Percentiles rank a stretch among this genome's conserved stretches.
Evolutionary conservation across 2,113 vertebrate species (phyloP).

Genomic region (Suncus etruscus): DNA sequence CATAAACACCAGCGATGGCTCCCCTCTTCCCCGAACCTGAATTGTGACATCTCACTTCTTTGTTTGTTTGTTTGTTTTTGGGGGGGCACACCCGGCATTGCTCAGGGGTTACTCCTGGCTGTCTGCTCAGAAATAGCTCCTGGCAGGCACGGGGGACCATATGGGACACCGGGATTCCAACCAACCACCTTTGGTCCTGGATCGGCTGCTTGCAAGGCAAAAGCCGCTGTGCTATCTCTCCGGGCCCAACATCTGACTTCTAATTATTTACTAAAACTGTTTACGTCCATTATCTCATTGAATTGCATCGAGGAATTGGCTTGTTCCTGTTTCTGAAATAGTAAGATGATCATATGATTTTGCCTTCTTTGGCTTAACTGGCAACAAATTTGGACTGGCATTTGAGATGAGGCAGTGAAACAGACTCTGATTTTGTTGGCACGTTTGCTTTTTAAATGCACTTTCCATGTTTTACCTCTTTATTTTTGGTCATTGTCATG

Average conservation of each 20-base stretch:
- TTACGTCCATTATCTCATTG: conserved; percentile 38
- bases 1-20: not conserved
- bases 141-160: no score
- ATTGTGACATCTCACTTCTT: conserved; percentile 6
- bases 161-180: no score
- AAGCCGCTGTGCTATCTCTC: no score
- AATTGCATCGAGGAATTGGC: conserved; percentile 27
- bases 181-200: no score
- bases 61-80: no score
- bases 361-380: conserved; percentile 52
- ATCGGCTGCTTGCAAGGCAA: no score
- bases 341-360: conserved; percentile 41
- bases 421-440: not conserved
- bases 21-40: not conserved
- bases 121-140: no score
- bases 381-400: conserved; percentile 36
- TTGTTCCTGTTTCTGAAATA: conserved; percentile 45
- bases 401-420: conserved; percentile 42
- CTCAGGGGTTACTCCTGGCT: no score
- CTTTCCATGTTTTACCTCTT: not conserved
- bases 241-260: conserved; percentile 45
- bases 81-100: no score
- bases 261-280: conserved; percentile 50
- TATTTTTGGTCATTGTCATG: conserved; percentile 19
- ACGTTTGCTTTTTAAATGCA: not conserved